These are phyloP conservation scores for Muscicapa adusta DNA, from an alignment of 2,113 vertebrate species.

Conservation along the genomic window DNA sequence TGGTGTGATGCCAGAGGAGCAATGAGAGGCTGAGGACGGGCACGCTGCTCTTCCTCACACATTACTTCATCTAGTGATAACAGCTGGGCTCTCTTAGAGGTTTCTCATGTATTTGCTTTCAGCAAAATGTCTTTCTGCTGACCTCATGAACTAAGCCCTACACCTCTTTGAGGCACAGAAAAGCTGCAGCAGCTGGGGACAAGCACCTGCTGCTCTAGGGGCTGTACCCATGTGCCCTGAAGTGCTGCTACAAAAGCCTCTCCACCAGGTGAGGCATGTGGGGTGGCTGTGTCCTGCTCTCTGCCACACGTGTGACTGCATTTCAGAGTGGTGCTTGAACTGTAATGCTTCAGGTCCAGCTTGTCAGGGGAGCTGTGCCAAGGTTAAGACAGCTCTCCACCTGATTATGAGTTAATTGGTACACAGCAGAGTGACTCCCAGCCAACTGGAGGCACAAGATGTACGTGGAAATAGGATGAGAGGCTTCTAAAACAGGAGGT, in stretches of 20 bases:
- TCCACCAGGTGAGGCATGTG: rapidly evolving
- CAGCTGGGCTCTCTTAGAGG: not conserved
- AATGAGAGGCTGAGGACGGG: not conserved
- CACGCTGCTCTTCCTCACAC: not conserved
- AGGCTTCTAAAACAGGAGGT: not conserved
- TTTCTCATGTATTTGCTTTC: not conserved
- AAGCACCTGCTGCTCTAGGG: not conserved
- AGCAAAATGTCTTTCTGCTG: not conserved
- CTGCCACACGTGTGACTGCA: rapidly evolving
- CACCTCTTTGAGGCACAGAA: not conserved
- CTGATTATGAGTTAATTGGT: not conserved
- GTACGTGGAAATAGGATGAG: not conserved
- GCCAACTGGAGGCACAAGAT: not conserved
- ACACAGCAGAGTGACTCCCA: not conserved
- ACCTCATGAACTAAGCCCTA: not conserved
- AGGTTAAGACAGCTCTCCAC: not conserved
- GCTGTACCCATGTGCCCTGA: not conserved
- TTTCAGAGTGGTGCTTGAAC: not conserved
- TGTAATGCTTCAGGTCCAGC: not conserved
- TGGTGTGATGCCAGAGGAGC: not conserved
- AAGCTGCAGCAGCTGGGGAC: not conserved
- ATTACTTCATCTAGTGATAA: rapidly evolving
- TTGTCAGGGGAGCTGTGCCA: not conserved
- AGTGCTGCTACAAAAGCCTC: not conserved
- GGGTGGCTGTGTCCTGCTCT: not conserved